These are phyloP conservation scores for Cephus rjabovi DNA, from an alignment of 2,888 invertebrate species.

Conservation along the genomic window DNA sequence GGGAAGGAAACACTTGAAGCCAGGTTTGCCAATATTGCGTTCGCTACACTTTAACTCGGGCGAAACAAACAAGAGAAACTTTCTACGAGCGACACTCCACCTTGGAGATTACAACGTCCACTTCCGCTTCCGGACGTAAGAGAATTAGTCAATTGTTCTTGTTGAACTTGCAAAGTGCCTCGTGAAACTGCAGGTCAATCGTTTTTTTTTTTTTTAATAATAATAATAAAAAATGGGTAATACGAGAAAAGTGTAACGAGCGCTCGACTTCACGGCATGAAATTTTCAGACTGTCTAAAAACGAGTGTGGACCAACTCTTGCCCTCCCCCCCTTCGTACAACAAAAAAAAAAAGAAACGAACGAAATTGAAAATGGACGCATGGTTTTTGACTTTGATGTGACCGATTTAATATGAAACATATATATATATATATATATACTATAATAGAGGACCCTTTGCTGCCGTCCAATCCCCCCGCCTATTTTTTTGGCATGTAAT, in stretches of 20 bases:
- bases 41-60: background rate
- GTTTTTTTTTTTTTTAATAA: background rate
- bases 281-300: slow-evolving; percentile 39
- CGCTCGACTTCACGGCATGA: slow-evolving; percentile 41
- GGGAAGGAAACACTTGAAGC: slow-evolving; percentile 6
- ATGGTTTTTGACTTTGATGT: slow-evolving; percentile 55
- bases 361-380: slow-evolving; percentile 38
- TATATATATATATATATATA: background rate
- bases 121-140: background rate
- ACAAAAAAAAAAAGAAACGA: background rate
- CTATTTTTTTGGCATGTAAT: slow-evolving; percentile 47
- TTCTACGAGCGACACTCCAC: background rate
- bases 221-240: background rate
- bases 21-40: slow-evolving; percentile 17
- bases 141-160: background rate
- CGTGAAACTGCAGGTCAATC: background rate
- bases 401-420: slow-evolving; percentile 38
- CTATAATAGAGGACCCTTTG: slow-evolving; percentile 31
- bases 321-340: background rate
- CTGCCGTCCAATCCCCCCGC: background rate
- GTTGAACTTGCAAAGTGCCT: background rate
- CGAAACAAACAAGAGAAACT: background rate
- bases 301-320: slow-evolving; percentile 43
- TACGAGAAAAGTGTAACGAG: slow-evolving; percentile 35
- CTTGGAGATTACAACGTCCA: background rate